Percentiles rank a stretch among this genome's conserved stretches.
These are phyloP conservation scores for Polydrusus tereticollis DNA, from an alignment of 2,888 invertebrate species.

Conservation along the genomic window DNA sequence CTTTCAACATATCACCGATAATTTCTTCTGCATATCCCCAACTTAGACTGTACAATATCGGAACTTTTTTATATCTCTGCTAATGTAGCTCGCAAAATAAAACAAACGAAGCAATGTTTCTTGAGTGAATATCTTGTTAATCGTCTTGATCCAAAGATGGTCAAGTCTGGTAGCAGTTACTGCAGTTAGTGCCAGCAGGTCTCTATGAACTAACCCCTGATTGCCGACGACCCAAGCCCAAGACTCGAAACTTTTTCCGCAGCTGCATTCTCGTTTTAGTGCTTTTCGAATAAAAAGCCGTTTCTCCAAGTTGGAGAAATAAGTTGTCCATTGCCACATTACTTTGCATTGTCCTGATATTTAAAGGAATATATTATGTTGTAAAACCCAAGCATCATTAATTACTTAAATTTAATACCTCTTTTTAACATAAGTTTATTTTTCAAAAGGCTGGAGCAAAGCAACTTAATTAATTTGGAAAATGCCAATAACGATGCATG, in stretches of 20 bases:
- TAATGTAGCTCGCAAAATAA: slow-evolving; percentile 29
- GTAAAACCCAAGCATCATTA: neutral
- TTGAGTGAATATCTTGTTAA: slow-evolving; percentile 51
- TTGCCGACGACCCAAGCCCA: slow-evolving; percentile 61
- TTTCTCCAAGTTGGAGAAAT: slow-evolving; percentile 64
- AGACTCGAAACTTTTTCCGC: slow-evolving; percentile 63
- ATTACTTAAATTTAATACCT: neutral
- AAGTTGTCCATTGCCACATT: slow-evolving; percentile 51
- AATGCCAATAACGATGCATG: no score
- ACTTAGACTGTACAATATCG: slow-evolving; percentile 7
- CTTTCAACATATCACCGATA: no score
- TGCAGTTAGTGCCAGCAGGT: slow-evolving; percentile 56
- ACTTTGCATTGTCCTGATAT: neutral
- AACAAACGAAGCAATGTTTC: slow-evolving; percentile 33
- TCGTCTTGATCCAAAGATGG: slow-evolving; percentile 63
- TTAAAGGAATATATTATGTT: neutral
- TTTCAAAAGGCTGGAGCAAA: no score
- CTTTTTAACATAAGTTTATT: no score
- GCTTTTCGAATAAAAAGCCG: slow-evolving; percentile 65
- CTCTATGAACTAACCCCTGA: slow-evolving; percentile 62
- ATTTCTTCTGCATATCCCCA: neutral
- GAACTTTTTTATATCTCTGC: slow-evolving; percentile 16
- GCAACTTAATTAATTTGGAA: no score
- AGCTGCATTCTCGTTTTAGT: slow-evolving; percentile 63
- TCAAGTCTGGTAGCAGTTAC: slow-evolving; percentile 61